These are phyloP conservation scores for Pan paniscus DNA, from an alignment of 2,113 vertebrate genomes.

Conservation along the genomic window DNA sequence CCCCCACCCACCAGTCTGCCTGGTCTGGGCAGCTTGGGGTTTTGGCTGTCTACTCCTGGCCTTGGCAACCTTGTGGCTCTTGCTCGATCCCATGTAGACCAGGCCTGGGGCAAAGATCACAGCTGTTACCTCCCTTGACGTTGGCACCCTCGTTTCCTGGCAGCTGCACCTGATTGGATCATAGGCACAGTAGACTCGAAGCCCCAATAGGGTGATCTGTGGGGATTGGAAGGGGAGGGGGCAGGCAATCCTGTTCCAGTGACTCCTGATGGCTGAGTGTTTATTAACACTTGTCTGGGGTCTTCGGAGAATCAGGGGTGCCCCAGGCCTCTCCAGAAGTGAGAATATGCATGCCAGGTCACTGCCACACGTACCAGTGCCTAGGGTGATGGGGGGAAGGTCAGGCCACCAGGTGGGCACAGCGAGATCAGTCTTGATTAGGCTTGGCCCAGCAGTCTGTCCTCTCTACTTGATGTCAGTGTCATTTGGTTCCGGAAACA, in stretches of 20 bases:
- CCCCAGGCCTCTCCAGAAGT: neutral
- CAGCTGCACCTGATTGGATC: neutral
- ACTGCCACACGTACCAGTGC: neutral
- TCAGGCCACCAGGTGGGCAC: neutral
- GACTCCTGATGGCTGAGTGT: neutral
- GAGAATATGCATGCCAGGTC: neutral
- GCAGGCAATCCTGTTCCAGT: neutral
- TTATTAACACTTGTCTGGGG: neutral
- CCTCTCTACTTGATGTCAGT: neutral
- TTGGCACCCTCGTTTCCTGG: neutral
- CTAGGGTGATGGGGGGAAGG: neutral
- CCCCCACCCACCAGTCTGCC: neutral
- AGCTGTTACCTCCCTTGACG: neutral
- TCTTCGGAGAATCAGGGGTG: neutral
- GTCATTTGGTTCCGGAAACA: slow-evolving; percentile 70
- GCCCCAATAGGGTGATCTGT: neutral
- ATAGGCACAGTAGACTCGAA: neutral
- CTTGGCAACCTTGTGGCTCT: neutral
- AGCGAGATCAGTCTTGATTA: neutral
- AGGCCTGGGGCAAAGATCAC: neutral
- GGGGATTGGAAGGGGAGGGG: neutral
- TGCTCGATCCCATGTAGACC: neutral
- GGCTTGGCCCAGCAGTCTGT: neutral
- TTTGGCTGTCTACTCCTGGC: neutral
- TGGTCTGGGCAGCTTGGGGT: neutral